These are phyloP conservation scores for Xenopus borealis DNA, from an alignment of 2,113 vertebrate species.

Conservation along the genomic window DNA sequence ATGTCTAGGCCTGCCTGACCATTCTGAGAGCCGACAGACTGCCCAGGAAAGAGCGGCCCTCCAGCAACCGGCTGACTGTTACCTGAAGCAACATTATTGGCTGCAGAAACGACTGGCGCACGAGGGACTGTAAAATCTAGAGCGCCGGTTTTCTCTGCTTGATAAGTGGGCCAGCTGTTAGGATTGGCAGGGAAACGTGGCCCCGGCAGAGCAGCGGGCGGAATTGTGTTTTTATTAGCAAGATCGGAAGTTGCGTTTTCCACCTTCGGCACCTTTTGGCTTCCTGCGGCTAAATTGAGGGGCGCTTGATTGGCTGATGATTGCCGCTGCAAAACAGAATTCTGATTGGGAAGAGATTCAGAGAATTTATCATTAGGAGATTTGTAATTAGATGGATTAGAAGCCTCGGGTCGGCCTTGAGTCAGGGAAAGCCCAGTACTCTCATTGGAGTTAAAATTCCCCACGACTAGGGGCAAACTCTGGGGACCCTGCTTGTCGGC, in stretches of 20 bases:
- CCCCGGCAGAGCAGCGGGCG: slow-evolving; percentile 40
- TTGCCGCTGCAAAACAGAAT: slow-evolving; percentile 51
- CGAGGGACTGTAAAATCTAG: slow-evolving; percentile 79
- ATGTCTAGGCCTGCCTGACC: slow-evolving; percentile 44
- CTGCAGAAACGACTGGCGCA: slow-evolving; percentile 60
- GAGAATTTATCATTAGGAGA: slow-evolving; percentile 52
- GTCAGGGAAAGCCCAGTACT: slow-evolving; percentile 36
- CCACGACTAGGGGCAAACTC: slow-evolving; percentile 47
- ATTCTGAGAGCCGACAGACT: slow-evolving; percentile 37
- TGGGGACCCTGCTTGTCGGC: slow-evolving; percentile 52
- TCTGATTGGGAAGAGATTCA: slow-evolving; percentile 51
- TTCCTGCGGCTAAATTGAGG: slow-evolving; percentile 70
- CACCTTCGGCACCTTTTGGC: slow-evolving; percentile 49
- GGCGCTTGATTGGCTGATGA: slow-evolving; percentile 54
- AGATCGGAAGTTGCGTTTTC: slow-evolving; percentile 56
- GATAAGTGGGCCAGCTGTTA: slow-evolving; percentile 20
- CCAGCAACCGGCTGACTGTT: slow-evolving; percentile 47
- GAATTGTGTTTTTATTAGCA: slow-evolving; percentile 49
- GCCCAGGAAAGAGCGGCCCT: slow-evolving; percentile 50
- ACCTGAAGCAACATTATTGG: slow-evolving; percentile 47
- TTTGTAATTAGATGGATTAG: slow-evolving; percentile 59
- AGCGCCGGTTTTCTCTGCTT: slow-evolving; percentile 55
- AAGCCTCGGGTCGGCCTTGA: slow-evolving; percentile 52
- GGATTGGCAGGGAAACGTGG: neutral
- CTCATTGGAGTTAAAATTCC: slow-evolving; percentile 53